Base-by-base conservation (phyloP, 2,113 vertebrate genomes). In the Grammomys dolichurus region DNA sequence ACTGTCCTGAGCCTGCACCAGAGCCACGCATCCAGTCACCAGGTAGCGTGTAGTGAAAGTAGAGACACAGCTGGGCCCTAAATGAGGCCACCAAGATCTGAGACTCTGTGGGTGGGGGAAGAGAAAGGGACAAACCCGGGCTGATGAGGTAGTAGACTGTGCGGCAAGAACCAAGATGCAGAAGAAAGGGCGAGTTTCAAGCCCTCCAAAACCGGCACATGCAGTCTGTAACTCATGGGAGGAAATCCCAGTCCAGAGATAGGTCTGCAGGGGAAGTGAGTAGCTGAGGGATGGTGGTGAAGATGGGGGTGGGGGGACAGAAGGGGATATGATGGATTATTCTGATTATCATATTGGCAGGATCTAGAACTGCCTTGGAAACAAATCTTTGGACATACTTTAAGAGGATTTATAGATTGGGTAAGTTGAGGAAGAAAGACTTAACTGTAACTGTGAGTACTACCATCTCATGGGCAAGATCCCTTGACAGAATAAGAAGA, bases 91-190 rank as follows among this genome's bases (percentile, higher is more conserved):
- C 69, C 8, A 19, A 69, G 76, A 20, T 28, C 40, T 51, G 31
- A 89, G 2, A 48, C 31, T 93, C 90, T 11, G 97, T 95, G 93
- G 97, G 96, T 77, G 97, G 97, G 97, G 97, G 76, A 89, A 95
- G n/a, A 94, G 87, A 96, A 67, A 91, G 96, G 96, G 96, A 84
- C 72, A 96, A 91, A 63, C 96, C 94, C 96, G 4, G 28, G 43
- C n/a, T 0, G 19, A 73, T n/a, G 69, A 26, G 16, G 72, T 31
- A 86, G 92, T 81, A 51, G 86, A 14, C 5, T 46, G 82, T 16
- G n/a, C 26, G 72, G 78, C 73, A 67, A 54, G 88, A 56, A 36
- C 77, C 60, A 54, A n/a, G 26, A 81, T 54, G 60, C 24, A 26
- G 46, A 48, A 63, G 56, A 65, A 48, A 69, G n/a, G 70, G 51